Evolutionary conservation across 2,888 invertebrate genomes (phyloP).

Genomic region (Teleiodes luculella): DNA sequence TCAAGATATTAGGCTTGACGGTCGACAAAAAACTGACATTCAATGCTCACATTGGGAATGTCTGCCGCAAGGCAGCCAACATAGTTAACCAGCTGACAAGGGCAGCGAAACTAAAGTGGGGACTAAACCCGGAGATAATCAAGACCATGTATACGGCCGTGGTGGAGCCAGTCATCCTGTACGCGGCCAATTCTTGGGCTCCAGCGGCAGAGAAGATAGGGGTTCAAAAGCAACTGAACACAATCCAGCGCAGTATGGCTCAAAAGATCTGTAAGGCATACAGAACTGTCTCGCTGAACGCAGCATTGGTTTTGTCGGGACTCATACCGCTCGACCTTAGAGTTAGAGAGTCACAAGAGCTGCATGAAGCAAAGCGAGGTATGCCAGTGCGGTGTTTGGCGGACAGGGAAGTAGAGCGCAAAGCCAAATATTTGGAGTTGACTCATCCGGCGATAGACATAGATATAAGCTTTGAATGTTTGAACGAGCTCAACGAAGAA

Average conservation of each 20-base stretch:
- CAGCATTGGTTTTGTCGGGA: slow-evolving; percentile 7
- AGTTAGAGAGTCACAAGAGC: background rate
- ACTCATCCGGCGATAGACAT: background rate
- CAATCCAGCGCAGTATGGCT: background rate
- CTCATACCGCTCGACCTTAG: slow-evolving; percentile 10
- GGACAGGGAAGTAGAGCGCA: slow-evolving; percentile 8
- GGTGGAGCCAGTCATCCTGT: background rate
- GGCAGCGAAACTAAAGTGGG: background rate
- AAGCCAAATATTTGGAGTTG: background rate
- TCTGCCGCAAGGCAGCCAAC: background rate
- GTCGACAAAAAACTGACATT: background rate
- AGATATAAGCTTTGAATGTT: background rate
- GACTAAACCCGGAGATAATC: background rate
- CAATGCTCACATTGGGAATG: background rate
- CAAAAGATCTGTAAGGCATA: background rate
- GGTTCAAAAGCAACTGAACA: background rate
- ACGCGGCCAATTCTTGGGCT: background rate
- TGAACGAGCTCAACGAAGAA: background rate
- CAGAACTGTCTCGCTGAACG: slow-evolving; percentile 2
- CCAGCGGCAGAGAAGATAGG: background rate
- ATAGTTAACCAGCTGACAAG: background rate
- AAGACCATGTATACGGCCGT: background rate
- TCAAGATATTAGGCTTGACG: slow-evolving; percentile 20
- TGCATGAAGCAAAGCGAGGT: background rate
- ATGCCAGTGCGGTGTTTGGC: background rate